Conservation (phyloP, 2,113 vertebrate species). For the Campylorhamphus procurvoides region DNA sequence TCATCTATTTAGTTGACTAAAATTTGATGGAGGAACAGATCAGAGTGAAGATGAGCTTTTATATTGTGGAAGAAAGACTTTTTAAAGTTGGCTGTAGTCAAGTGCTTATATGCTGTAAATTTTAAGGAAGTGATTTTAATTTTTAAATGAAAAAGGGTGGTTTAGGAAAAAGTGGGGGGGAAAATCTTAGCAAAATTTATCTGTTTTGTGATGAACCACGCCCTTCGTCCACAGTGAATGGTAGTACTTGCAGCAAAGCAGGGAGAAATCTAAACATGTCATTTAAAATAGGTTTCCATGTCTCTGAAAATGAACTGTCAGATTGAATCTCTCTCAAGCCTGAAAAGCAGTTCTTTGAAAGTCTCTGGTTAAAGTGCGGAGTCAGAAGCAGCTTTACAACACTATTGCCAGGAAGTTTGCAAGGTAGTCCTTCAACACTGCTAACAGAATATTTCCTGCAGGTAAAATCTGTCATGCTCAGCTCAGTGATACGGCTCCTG, state of each 20-base stretch:
- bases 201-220: background rate
- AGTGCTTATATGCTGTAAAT: background rate
- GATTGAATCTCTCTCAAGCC: conserved; percentile 14
- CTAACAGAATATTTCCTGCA: background rate
- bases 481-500: background rate
- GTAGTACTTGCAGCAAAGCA: background rate
- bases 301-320: conserved; percentile 16
- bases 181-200: background rate
- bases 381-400: conserved; percentile 10
- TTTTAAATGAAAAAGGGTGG: background rate
- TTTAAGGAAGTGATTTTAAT: background rate
- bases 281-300: conserved; percentile 10
- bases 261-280: conserved; percentile 7
- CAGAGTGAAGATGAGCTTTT: background rate
- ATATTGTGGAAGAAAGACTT: background rate
- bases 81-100: background rate
- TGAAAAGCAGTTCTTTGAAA: background rate
- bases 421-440: background rate
- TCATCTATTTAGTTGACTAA: background rate
- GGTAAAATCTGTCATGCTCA: background rate
- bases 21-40: background rate
- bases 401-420: background rate
- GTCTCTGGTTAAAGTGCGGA: background rate
- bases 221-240: background rate
- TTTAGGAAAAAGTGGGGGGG: background rate